Percentiles rank a stretch among this genome's conserved stretches.
These are phyloP conservation scores for Excalfactoria chinensis DNA, from an alignment of 2,113 vertebrate genomes.

Conservation along the genomic window DNA sequence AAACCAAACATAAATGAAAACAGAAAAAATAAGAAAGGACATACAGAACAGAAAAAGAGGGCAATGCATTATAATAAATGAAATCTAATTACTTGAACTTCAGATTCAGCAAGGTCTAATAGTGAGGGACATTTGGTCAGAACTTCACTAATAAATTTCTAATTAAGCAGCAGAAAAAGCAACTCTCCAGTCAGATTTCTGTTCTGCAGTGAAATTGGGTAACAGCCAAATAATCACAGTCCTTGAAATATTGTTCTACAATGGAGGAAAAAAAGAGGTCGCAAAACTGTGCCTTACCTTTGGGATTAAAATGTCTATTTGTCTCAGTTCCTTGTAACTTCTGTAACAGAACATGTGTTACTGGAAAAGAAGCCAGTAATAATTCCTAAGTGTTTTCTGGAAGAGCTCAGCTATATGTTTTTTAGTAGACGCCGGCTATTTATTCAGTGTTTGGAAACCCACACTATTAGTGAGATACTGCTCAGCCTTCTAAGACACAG, in stretches of 20 bases:
- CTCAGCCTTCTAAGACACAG: background rate
- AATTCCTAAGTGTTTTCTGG: background rate
- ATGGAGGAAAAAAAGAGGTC: background rate
- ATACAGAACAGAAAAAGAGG: background rate
- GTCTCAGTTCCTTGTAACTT: conserved; percentile 2
- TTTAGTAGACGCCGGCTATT: background rate
- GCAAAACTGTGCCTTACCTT: background rate
- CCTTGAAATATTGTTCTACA: background rate
- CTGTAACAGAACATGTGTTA: background rate
- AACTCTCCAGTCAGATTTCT: conserved; percentile 9
- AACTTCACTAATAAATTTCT: conserved; percentile 32
- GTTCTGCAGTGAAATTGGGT: conserved; percentile 9
- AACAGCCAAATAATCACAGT: conserved; percentile 35
- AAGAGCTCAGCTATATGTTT: background rate
- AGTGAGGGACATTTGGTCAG: background rate
- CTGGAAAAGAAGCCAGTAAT: background rate
- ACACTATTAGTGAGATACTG: background rate
- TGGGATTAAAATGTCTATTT: conserved; percentile 25
- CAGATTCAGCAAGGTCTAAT: background rate
- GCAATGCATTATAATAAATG: background rate
- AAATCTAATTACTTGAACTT: conserved; percentile 25
- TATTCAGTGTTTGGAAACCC: background rate
- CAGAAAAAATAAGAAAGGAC: background rate
- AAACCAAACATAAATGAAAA: conserved; percentile 22
- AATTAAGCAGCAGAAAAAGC: conserved; percentile 55